These are phyloP conservation scores for Drosophila rellima DNA, from an alignment of 2,888 invertebrate species.

Conservation along the genomic window DNA sequence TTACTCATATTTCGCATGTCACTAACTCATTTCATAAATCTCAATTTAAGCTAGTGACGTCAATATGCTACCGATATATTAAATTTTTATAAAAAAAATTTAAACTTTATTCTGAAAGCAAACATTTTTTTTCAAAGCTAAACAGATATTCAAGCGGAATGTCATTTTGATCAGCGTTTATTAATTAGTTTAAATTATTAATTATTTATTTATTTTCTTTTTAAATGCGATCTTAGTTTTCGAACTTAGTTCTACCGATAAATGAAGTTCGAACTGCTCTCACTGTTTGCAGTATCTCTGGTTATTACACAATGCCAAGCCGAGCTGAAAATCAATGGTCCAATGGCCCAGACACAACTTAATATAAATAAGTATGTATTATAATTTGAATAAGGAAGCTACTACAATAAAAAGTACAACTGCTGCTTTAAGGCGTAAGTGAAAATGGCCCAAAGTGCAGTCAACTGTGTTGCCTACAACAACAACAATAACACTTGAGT, in stretches of 20 bases:
- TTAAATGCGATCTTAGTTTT: neutral
- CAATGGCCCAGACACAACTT: conserved; percentile 13
- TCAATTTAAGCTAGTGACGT: no score
- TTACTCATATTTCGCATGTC: no score
- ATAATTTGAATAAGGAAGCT: conserved; percentile 69
- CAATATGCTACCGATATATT: no score
- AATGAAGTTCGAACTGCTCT: neutral
- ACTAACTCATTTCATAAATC: no score
- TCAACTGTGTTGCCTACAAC: conserved; percentile 52
- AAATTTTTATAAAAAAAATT: no score
- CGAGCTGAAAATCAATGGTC: conserved; percentile 58
- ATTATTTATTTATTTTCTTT: no score
- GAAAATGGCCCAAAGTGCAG: conserved; percentile 48
- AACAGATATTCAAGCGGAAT: no score
- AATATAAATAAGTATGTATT: conserved; percentile 17
- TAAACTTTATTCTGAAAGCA: no score
- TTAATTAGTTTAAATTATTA: no score
- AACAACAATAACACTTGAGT: conserved; percentile 1
- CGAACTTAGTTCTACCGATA: neutral
- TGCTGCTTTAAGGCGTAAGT: conserved; percentile 11
- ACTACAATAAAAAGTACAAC: conserved; percentile 18
- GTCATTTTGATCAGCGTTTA: no score
- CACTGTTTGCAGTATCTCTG: neutral
- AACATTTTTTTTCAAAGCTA: no score
- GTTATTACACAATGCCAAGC: conserved; percentile 39